Conservation (phyloP, 2,113 vertebrate genomes). For the Atrichornis clamosus region DNA sequence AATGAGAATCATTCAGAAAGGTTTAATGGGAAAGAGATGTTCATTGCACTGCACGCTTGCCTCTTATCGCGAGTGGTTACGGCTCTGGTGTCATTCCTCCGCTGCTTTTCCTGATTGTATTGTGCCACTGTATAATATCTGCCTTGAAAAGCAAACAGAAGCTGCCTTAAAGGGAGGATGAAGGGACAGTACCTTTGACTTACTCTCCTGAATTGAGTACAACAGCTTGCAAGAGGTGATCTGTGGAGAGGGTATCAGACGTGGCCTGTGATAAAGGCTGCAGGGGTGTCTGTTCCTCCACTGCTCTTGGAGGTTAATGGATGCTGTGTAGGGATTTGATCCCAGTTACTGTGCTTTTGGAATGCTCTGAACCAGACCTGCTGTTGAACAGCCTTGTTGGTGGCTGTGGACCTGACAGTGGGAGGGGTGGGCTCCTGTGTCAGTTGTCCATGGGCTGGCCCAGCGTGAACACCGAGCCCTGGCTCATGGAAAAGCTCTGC, state of each 20-base stretch:
- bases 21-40: slow-evolving; percentile 45
- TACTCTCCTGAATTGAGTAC: neutral
- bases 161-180: neutral
- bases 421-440: neutral
- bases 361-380: neutral
- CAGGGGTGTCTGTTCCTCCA: accelerated
- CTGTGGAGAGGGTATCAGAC: neutral
- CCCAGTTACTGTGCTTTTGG: neutral
- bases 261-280: neutral
- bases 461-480: accelerated
- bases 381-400: neutral
- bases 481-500: neutral
- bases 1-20: slow-evolving; percentile 64
- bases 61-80: neutral
- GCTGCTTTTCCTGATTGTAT: slow-evolving; percentile 13
- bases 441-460: neutral
- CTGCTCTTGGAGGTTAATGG: neutral
- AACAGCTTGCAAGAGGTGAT: neutral
- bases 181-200: neutral
- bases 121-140: neutral
- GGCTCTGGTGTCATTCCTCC: neutral
- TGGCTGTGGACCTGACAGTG: neutral
- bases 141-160: slow-evolving; percentile 37
- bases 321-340: neutral
- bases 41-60: neutral